Percentiles rank a stretch among this genome's conserved stretches.
phyloP scores from a whole-genome alignment of 2,888 invertebrate species.

The Norana najaformis region DNA sequence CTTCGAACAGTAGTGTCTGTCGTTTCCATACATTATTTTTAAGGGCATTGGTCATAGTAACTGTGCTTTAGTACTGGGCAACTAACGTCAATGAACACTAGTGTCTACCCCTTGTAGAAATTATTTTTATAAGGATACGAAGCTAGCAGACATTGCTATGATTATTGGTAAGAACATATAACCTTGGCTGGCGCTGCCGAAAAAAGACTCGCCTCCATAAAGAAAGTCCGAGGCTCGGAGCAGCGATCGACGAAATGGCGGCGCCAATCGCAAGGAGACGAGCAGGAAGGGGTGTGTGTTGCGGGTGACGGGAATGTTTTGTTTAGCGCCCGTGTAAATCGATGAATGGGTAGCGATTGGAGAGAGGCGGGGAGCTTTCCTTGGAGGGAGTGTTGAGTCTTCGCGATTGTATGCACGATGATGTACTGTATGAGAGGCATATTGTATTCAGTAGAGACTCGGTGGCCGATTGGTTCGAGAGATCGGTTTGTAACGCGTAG shows the following conservation, averaged over 20 bases:
- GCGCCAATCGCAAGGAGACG: not conserved
- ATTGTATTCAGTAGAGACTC: too few species aligned
- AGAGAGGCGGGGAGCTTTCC: not conserved
- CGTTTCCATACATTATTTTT: too few species aligned
- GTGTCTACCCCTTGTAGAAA: not conserved
- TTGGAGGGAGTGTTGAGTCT: not conserved
- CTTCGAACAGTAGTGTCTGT: not conserved
- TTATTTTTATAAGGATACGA: not conserved
- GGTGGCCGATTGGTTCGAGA: too few species aligned
- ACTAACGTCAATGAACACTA: too few species aligned
- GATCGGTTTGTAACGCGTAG: too few species aligned
- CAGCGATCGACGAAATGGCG: constrained; percentile 5
- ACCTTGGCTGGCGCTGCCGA: not conserved
- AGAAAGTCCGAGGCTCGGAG: not conserved
- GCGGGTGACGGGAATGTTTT: not conserved
- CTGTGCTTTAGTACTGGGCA: not conserved
- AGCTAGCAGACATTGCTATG: not conserved
- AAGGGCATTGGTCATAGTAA: not conserved
- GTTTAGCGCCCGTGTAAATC: not conserved
- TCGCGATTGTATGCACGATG: not conserved
- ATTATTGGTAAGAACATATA: not conserved
- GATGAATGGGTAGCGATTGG: not conserved
- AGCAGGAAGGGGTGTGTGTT: not conserved
- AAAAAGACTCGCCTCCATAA: not conserved
- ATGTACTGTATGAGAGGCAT: not conserved